A percentile compares a stretch with the other conserved stretches of the same genome.
phyloP scores from a whole-genome alignment of 2,113 vertebrate species.

The Hyperopisus bebe region DNA sequence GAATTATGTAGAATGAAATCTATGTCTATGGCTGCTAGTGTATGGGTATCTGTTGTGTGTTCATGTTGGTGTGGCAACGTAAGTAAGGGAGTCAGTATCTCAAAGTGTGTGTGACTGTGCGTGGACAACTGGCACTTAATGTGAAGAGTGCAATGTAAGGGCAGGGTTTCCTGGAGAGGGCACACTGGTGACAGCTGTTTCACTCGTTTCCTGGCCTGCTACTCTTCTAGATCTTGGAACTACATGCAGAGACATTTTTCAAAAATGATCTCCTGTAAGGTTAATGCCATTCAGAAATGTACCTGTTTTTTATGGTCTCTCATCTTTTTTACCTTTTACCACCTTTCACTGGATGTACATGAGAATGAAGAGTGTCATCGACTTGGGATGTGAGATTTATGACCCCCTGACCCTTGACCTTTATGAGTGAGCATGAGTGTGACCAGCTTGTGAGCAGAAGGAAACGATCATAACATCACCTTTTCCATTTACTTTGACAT shows the following conservation, averaged over 20 bases:
- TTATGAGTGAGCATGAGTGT: neutral
- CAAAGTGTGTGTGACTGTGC: neutral
- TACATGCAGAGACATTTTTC: constrained; percentile 37
- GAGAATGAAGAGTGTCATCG: constrained; percentile 32
- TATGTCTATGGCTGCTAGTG: neutral
- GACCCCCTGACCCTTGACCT: constrained; percentile 19
- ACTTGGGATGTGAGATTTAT: constrained; percentile 39
- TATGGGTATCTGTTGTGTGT: neutral
- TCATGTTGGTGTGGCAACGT: neutral
- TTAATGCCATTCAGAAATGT: constrained; percentile 39
- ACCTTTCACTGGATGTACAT: neutral
- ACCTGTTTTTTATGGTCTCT: neutral
- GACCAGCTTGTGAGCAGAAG: neutral
- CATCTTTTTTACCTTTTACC: neutral
- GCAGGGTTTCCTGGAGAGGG: neutral
- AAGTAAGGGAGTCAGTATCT: neutral
- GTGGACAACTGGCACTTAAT: neutral
- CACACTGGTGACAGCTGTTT: neutral
- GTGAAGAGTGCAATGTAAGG: neutral
- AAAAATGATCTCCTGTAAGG: constrained; percentile 49
- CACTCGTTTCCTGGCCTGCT: neutral
- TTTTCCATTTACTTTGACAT: neutral
- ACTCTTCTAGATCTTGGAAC: neutral
- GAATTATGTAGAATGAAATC: neutral
- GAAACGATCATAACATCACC: neutral